A percentile compares a stretch with the other conserved stretches of the same genome.
These are phyloP conservation scores for Luperina testacea DNA, from an alignment of 2,888 invertebrate species.

Conservation along the genomic window DNA sequence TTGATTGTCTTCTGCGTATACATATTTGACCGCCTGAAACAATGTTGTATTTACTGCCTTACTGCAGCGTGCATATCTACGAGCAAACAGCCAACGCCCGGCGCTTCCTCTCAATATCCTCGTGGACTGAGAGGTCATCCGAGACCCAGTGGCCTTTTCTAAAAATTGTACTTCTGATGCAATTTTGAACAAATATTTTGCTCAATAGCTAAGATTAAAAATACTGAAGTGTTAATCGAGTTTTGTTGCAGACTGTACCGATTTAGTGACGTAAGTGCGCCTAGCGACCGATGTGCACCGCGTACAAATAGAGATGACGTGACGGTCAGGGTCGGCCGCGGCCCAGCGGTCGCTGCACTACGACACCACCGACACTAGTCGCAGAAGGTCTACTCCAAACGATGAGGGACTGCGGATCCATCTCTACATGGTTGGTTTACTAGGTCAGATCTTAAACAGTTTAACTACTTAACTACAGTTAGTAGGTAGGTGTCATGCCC, in stretches of 20 bases:
- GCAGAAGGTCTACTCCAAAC: slow-evolving; percentile 38
- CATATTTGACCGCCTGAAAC: too few relatives aligned
- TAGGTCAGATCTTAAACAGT: not conserved
- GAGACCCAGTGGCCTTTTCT: too few relatives aligned
- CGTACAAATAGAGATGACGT: slow-evolving; percentile 80
- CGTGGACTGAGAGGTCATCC: too few relatives aligned
- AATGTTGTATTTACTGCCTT: too few relatives aligned
- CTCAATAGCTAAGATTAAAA: too few relatives aligned
- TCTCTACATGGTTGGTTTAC: not conserved
- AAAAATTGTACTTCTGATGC: too few relatives aligned
- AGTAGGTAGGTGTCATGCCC: not conserved
- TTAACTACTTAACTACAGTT: not conserved
- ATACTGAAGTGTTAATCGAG: too few relatives aligned
- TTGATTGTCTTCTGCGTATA: too few relatives aligned
- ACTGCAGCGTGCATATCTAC: too few relatives aligned
- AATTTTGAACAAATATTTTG: too few relatives aligned
- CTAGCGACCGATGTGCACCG: slow-evolving; percentile 67
- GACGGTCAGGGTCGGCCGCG: slow-evolving; percentile 78
- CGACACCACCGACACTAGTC: slow-evolving; percentile 37
- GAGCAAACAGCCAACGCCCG: too few relatives aligned
- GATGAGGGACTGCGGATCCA: not conserved
- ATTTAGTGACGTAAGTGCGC: slow-evolving; percentile 55
- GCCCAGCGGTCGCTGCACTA: slow-evolving; percentile 75
- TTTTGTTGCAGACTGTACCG: not conserved
- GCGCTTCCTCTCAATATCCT: too few relatives aligned